Conservation (phyloP, 2,113 vertebrate genomes). For the Microtus pennsylvanicus region DNA sequence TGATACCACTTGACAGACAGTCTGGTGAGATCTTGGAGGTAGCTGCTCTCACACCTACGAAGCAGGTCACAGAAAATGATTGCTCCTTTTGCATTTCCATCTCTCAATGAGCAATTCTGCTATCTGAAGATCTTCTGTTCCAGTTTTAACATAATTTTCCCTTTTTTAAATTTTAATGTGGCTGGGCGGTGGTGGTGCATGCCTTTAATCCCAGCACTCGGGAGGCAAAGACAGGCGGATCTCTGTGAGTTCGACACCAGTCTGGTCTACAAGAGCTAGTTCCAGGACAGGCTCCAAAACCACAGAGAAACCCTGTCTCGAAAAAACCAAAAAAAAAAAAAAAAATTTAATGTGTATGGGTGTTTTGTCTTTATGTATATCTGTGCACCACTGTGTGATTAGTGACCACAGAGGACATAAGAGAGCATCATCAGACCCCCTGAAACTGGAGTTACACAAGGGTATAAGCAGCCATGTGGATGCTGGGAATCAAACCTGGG, state of each 20-base stretch:
- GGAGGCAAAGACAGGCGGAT: no score
- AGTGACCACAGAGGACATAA: not conserved
- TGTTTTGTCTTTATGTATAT: not conserved
- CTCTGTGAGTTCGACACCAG: no score
- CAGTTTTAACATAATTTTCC: no score
- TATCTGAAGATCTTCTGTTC: not conserved
- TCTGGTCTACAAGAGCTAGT: no score
- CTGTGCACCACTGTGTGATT: not conserved
- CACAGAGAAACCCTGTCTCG: no score
- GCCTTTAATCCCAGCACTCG: no score
- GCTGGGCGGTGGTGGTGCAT: no score
- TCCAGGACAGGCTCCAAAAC: no score
- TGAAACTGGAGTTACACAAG: not conserved
- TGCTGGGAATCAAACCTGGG: not conserved
- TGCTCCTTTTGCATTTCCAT: not conserved
- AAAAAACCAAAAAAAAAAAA: no score
- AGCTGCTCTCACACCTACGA: accelerated
- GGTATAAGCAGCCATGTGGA: not conserved
- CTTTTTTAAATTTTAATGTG: not conserved
- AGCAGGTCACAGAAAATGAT: not conserved
- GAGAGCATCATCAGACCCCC: not conserved
- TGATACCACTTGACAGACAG: accelerated
- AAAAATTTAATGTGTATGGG: not conserved
- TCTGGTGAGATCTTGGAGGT: accelerated
- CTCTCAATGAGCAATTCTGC: not conserved